Evolutionary conservation across 2,797 vertebrate species (phyloP).

Genomic region (Chrosomus eos): DNA sequence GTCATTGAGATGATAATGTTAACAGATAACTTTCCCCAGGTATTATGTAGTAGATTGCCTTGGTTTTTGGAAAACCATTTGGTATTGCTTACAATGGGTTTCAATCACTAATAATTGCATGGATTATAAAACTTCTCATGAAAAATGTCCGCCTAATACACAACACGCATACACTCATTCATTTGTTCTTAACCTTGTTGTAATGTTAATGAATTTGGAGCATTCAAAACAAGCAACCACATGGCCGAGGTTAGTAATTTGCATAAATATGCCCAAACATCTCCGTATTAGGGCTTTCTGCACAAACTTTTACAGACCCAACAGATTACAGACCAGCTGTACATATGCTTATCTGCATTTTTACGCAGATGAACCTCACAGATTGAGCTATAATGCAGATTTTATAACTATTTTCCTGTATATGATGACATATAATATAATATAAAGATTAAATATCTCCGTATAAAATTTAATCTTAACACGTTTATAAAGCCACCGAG

Average conservation of each 20-base stretch:
- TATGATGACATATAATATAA: not conserved
- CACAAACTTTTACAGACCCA: not conserved
- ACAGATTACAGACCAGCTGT: not conserved
- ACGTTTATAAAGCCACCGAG: not conserved
- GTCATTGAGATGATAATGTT: not conserved
- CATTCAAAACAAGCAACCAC: not conserved
- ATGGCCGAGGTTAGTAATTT: not conserved
- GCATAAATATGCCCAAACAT: not conserved
- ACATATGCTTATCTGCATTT: not conserved
- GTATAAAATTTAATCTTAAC: not conserved
- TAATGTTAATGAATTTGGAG: not conserved
- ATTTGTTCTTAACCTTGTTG: not conserved
- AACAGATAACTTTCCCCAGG: not conserved
- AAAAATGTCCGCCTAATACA: not conserved
- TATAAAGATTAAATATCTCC: not conserved
- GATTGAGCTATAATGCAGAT: not conserved
- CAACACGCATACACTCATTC: not conserved
- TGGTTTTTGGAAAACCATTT: not conserved
- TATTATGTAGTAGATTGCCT: not conserved
- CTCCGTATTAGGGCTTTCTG: not conserved
- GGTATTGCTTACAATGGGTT: not conserved
- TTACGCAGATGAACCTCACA: not conserved
- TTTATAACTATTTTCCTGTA: not conserved
- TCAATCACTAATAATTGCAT: not conserved
- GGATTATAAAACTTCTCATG: not conserved